phyloP scores from a whole-genome alignment of 2,888 invertebrate genomes.

The Drosophila kokeensis region DNA sequence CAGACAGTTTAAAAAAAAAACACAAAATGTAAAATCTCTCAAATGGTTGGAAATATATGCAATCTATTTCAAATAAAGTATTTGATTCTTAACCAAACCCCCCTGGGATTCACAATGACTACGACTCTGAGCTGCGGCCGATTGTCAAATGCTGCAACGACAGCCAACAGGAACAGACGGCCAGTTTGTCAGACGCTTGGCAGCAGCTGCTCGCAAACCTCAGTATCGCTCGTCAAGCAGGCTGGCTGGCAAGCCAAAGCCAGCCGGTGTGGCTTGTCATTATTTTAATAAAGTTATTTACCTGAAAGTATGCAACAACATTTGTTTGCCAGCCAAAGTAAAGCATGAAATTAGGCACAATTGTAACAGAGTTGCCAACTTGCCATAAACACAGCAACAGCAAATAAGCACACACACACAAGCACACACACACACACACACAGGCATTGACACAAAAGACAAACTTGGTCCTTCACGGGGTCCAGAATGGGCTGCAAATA shows the following conservation, averaged over 20 bases:
- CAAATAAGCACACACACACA: constrained; percentile 22
- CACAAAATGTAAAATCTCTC: too few species aligned
- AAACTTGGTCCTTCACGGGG: constrained; percentile 71
- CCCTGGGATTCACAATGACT: neutral
- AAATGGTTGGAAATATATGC: neutral
- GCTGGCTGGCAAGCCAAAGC: neutral
- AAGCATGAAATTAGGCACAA: constrained; percentile 77
- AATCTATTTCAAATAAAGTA: neutral
- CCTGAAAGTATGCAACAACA: constrained; percentile 79
- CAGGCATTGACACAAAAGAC: constrained; percentile 64
- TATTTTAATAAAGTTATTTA: constrained; percentile 81
- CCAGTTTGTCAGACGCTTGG: constrained; percentile 43
- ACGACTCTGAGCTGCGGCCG: constrained; percentile 32
- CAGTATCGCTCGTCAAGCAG: constrained; percentile 12
- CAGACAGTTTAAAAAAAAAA: neutral
- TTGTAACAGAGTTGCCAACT: constrained; percentile 80
- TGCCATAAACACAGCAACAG: constrained; percentile 70
- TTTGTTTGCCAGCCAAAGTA: constrained; percentile 76
- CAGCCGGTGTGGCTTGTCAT: constrained; percentile 65
- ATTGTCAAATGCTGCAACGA: constrained; percentile 38
- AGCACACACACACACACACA: constrained; percentile 18
- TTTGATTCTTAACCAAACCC: neutral
- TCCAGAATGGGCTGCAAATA: constrained; percentile 28
- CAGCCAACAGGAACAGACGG: constrained; percentile 32
- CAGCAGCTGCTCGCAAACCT: constrained; percentile 9